phyloP scores from a whole-genome alignment of 2,888 invertebrate species.

The Pogonocherus hispidulus region DNA sequence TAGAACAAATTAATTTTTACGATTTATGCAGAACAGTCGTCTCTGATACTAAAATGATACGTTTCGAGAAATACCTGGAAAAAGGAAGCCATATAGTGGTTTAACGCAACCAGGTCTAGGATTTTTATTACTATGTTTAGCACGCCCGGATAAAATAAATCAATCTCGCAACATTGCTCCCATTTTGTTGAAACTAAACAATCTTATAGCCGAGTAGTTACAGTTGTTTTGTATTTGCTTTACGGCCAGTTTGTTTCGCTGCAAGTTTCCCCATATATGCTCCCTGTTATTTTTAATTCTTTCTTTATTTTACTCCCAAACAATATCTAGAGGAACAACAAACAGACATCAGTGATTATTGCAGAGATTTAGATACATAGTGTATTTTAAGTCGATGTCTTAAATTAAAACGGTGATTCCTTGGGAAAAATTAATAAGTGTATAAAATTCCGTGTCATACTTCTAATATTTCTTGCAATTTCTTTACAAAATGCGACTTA shows the following conservation, averaged over 20 bases:
- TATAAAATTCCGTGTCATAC: too few species aligned
- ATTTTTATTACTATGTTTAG: slow-evolving; percentile 48
- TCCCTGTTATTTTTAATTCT: neutral
- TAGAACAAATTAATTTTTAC: too few species aligned
- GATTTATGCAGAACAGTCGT: too few species aligned
- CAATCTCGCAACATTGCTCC: slow-evolving; percentile 46
- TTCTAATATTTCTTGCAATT: too few species aligned
- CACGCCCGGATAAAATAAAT: slow-evolving; percentile 46
- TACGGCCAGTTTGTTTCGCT: slow-evolving; percentile 37
- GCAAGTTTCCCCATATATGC: slow-evolving; percentile 13
- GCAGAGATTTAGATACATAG: too few species aligned
- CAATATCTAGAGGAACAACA: neutral
- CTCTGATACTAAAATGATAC: too few species aligned
- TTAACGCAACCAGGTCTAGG: slow-evolving; percentile 6
- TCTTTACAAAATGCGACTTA: too few species aligned
- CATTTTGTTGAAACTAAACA: slow-evolving; percentile 48
- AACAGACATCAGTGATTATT: too few species aligned
- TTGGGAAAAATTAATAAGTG: too few species aligned
- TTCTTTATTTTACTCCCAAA: neutral
- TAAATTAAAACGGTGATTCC: too few species aligned
- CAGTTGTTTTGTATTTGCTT: slow-evolving; percentile 39
- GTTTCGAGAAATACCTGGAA: too few species aligned
- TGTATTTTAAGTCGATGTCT: too few species aligned
- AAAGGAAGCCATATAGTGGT: neutral
- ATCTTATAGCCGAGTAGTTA: slow-evolving; percentile 37